Conservation (phyloP, 1,140 invertebrate species). For the Archivesica marissinica region DNA sequence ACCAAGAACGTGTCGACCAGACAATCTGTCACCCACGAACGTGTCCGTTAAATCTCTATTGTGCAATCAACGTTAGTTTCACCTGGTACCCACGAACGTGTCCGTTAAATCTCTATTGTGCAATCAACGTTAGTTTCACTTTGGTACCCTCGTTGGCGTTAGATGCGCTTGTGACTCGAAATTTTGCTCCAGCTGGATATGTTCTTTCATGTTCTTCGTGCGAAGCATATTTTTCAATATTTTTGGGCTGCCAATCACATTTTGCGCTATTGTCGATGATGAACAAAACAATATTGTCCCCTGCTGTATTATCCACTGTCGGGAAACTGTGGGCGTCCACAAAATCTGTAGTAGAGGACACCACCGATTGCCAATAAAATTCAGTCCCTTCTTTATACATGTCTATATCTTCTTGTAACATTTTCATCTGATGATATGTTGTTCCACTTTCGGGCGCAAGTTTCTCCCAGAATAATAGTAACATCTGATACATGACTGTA, state of each 20-base stretch:
- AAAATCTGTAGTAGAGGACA: conserved; percentile 7
- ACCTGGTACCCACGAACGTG: too few relatives aligned
- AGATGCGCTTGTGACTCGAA: conserved; percentile 3
- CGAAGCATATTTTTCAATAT: conserved; percentile 46
- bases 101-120: background rate
- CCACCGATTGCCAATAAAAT: conserved; percentile 38
- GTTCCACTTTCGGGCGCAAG: background rate
- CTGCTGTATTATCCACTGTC: background rate
- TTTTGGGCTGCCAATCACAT: conserved; percentile 21
- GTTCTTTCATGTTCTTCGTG: conserved; percentile 32
- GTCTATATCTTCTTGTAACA: conserved; percentile 7
- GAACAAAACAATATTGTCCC: conserved; percentile 13
- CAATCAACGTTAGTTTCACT: background rate
- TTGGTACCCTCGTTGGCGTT: background rate
- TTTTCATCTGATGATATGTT: conserved; percentile 43
- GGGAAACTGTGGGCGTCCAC: conserved; percentile 26
- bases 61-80: too few relatives aligned
- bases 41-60: too few relatives aligned
- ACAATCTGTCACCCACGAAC: too few relatives aligned
- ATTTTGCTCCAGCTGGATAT: conserved; percentile 46
- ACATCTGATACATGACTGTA: conserved; percentile 53
- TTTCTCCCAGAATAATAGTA: conserved; percentile 46
- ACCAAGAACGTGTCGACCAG: too few relatives aligned
- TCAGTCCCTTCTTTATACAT: conserved; percentile 34
- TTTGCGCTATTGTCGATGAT: conserved; percentile 24